These are phyloP conservation scores for Dynastes tityus DNA, from an alignment of 2,888 invertebrate species.

Conservation along the genomic window DNA sequence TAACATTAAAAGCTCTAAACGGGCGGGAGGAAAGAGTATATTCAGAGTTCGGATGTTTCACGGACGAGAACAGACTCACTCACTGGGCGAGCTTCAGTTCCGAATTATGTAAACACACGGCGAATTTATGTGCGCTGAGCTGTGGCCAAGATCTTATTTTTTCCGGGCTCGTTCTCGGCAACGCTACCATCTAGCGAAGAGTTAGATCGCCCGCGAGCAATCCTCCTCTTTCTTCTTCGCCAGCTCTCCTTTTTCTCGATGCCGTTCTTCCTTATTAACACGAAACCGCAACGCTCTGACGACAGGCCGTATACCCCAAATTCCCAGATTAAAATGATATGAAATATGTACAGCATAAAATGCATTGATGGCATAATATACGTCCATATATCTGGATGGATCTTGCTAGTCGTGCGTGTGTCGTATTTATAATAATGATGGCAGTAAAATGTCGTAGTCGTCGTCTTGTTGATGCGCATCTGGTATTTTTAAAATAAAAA, in stretches of 20 bases:
- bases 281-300: conserved; percentile 24
- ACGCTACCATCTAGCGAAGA: background rate
- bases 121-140: conserved; percentile 54
- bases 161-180: conserved; percentile 31
- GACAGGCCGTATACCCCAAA: conserved; percentile 17
- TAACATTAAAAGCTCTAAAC: conserved; percentile 62
- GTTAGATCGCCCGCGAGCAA: background rate
- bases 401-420: conserved; percentile 7
- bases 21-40: conserved; percentile 59
- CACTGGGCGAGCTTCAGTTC: conserved; percentile 52
- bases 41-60: conserved; percentile 63
- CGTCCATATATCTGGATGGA: background rate
- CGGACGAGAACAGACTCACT: conserved; percentile 63
- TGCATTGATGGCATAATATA: background rate
- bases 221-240: background rate
- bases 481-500: conserved; percentile 40
- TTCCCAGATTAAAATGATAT: conserved; percentile 42
- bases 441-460: conserved; percentile 28
- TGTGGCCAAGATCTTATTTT: conserved; percentile 56
- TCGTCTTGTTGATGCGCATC: conserved; percentile 25
- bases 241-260: background rate
- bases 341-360: background rate
- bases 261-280: conserved; percentile 31
- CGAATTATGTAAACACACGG: conserved; percentile 56
- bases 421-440: conserved; percentile 37